Conservation (phyloP, 2,888 invertebrate species). For the Drosophila buzzatii region DNA sequence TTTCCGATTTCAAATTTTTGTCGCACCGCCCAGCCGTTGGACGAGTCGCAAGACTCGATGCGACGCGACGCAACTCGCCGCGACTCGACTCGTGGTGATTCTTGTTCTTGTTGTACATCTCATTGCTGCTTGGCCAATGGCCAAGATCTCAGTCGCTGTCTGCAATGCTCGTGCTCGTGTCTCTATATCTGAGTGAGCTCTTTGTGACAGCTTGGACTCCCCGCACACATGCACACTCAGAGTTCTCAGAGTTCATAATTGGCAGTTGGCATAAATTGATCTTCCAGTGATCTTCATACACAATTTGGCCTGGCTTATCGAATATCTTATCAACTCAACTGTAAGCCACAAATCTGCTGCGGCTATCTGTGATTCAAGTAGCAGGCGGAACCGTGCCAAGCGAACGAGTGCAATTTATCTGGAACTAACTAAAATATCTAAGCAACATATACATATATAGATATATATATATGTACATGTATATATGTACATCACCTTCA, state of each 20-base stretch:
- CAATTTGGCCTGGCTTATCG: slow-evolving; percentile 6
- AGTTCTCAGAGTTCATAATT: not conserved
- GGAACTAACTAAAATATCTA: not conserved
- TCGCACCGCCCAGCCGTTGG: slow-evolving; percentile 27
- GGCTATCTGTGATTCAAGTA: not conserved
- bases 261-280: not conserved
- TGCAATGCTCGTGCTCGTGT: slow-evolving; percentile 6
- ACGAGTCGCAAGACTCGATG: not conserved
- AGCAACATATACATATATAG: not conserved
- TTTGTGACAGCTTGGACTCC: slow-evolving; percentile 6
- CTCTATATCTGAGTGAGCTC: slow-evolving; percentile 6
- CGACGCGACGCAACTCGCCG: too few relatives aligned
- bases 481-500: not conserved
- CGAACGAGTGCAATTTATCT: not conserved
- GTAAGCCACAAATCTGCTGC: not conserved
- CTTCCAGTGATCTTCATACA: not conserved
- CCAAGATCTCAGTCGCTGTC: slow-evolving; percentile 20
- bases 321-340: not conserved
- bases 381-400: not conserved
- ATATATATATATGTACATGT: not conserved
- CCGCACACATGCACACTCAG: not conserved
- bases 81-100: slow-evolving; percentile 9
- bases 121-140: slow-evolving; percentile 15
- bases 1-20: slow-evolving; percentile 74
- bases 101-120: slow-evolving; percentile 31